These are phyloP conservation scores for Cebidichthys violaceus DNA, from an alignment of 2,113 vertebrate genomes.

Conservation along the genomic window DNA sequence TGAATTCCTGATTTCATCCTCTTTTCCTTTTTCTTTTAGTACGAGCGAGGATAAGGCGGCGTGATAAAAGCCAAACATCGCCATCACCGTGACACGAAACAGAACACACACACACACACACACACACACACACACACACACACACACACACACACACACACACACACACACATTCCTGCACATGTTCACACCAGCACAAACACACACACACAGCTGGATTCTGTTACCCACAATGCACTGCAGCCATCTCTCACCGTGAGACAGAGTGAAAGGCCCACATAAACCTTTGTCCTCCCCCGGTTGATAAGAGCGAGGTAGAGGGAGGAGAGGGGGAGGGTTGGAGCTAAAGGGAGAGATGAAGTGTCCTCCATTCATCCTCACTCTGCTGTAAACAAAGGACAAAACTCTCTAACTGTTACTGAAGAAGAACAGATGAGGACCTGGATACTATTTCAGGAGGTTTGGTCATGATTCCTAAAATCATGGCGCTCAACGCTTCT, in stretches of 20 bases:
- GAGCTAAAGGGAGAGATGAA: neutral
- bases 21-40: slow-evolving; percentile 11
- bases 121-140: slow-evolving; percentile 56
- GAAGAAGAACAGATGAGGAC: no score
- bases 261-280: slow-evolving; percentile 58
- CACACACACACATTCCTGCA: slow-evolving; percentile 49
- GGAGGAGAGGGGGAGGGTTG: neutral
- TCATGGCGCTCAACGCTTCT: no score
- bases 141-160: slow-evolving; percentile 51
- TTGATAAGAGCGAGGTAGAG: slow-evolving; percentile 53
- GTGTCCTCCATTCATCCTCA: no score
- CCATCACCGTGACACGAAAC: slow-evolving; percentile 44
- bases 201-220: slow-evolving; percentile 72
- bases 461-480: no score
- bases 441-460: no score
- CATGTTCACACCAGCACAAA: slow-evolving; percentile 33
- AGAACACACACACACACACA: slow-evolving; percentile 40
- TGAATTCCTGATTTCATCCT: slow-evolving; percentile 5
- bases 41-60: slow-evolving; percentile 13
- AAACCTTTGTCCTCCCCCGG: slow-evolving; percentile 57
- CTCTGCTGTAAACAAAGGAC: no score
- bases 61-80: slow-evolving; percentile 36
- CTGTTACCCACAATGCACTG: slow-evolving; percentile 78
- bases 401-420: no score
- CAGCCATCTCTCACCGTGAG: slow-evolving; percentile 69